Base-by-base conservation (phyloP, 1,140 invertebrate genomes). In the Philopotamus ludificatus region DNA sequence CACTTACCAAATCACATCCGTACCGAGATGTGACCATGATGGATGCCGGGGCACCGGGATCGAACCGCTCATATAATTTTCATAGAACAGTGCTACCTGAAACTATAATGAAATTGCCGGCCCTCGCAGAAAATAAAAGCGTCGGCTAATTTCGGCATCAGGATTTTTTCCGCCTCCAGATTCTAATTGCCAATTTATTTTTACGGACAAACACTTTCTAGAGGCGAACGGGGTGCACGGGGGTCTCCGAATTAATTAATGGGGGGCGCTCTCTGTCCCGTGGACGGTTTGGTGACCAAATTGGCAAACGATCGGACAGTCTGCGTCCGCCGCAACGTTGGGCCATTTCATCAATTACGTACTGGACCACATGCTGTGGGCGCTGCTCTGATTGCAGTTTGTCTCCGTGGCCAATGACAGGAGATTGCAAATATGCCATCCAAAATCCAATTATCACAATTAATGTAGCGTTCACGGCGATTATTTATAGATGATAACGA, bases 171-270 rank as follows among this genome's bases (percentile, higher is more conserved):
- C 50, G 47, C 28, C 12, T 49, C 16, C 47, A 49, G 47, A 49
- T 18, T 49, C 47, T 25, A 53, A 53, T 53, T 53, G 50, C 50
- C 50, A 53, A 53, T 53, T 53, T 53, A 53, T 53, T 53, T 53
- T 53, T 49, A 49, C 47, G 47, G 47, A 21, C 50, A 7, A 25
- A 23, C 50, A 49, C 50, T 53, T 53, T 53, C 23, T 53, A 22
- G 12, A 16, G 12, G 15, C 4, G 44, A 7, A 3, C 4, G 4
- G 45, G 23, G 18, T 21, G 16, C 47, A 4, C 47, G n/a, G 21
- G 47, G 21, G n/a, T n/a, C n/a, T n/a, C 47, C 47, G 22, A 49
- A 49, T 49, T 49, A 49, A 49, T 49, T 49, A 49, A 49, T 21
- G 21, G 1, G 47, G 10, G 21, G 22, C 21, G 15, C 47, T 2